Base-by-base conservation (phyloP, 2,888 invertebrate genomes). In the Microctonus hyperodae region DNA sequence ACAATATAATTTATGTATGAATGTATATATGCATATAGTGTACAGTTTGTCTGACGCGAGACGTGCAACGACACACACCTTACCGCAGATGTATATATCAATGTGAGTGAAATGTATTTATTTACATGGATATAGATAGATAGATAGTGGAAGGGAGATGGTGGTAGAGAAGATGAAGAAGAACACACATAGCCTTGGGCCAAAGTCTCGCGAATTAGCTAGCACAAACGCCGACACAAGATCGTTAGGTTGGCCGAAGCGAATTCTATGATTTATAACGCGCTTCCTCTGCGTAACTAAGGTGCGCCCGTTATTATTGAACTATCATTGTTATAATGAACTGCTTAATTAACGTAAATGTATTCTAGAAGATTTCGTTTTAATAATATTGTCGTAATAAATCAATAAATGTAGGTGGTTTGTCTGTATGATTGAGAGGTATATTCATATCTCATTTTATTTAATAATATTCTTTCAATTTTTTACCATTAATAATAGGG, bases 251-350 rank as follows among this genome's bases (percentile, higher is more conserved):
- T 48, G 20, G 31, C 57, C 64, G 31, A 55, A 59, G 71, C 68
- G 72, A 75, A 76, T 76, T 74, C 69, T 75, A 74, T 77, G 77
- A 79, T 79, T 78, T 76, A 77, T 79, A 78, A 74, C 77, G 59
- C 50, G 55, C 55, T 22, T 56, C 75, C 70, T 72, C 33, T 65
- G 73, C 70, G 72, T 73, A 74, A 73, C 72, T 71, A 50, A 72
- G 76, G 75, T 76, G 75, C 76, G 69, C 75, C 71, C 13, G 70
- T 72, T 68, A 73, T 76, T 76, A 78, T 78, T 77, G 75, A 78
- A 77, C 76, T 75, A 78, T 79, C 77, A 76, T 76, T 74, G 75
- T 74, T 79, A 44, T 44, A 78, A 79, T 76, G 77, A 78, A 78
- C 70, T 67, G 53, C 58, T 74, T 75, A 77, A 76, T 78, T 73